Evolutionary conservation across 2,113 vertebrate genomes (phyloP).

Genomic region (Erythrolamprus reginae): DNA sequence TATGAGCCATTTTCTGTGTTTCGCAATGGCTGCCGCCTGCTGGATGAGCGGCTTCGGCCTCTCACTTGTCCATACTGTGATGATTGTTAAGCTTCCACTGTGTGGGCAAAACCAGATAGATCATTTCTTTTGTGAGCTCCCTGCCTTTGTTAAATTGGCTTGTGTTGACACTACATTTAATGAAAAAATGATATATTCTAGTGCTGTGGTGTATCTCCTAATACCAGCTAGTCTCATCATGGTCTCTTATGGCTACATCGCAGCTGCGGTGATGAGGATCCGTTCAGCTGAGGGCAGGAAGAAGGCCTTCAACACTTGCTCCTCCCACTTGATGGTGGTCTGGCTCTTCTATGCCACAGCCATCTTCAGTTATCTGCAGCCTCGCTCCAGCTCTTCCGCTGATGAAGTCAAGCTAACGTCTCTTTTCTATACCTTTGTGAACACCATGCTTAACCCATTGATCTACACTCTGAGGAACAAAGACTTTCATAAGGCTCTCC

Average conservation of each 20-base stretch:
- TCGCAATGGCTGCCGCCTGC: slow-evolving; percentile 25
- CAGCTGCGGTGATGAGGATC: neutral
- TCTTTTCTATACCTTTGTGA: slow-evolving; percentile 25
- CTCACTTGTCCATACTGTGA: slow-evolving; percentile 27
- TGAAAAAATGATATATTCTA: too few species aligned
- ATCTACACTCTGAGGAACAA: neutral
- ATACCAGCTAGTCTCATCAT: slow-evolving; percentile 7
- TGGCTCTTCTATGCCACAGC: slow-evolving; percentile 27
- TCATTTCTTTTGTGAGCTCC: slow-evolving; percentile 16
- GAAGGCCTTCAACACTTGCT: slow-evolving; percentile 25
- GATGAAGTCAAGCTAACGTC: slow-evolving; percentile 29
- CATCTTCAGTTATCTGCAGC: slow-evolving; percentile 28
- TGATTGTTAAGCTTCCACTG: slow-evolving; percentile 21
- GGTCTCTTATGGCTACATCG: slow-evolving; percentile 24
- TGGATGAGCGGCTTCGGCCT: slow-evolving; percentile 48
- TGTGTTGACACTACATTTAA: slow-evolving; percentile 25
- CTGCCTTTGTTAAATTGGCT: slow-evolving; percentile 37
- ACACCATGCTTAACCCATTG: neutral
- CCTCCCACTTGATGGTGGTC: slow-evolving; percentile 2
- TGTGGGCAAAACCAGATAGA: slow-evolving; percentile 11
- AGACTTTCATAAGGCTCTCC: neutral
- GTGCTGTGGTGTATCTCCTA: slow-evolving; percentile 11
- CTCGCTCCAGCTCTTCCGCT: neutral
- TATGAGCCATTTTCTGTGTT: slow-evolving; percentile 41
- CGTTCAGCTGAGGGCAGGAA: neutral